Conservation (phyloP, 2,888 invertebrate genomes). For the Pimpla rufipes region DNA sequence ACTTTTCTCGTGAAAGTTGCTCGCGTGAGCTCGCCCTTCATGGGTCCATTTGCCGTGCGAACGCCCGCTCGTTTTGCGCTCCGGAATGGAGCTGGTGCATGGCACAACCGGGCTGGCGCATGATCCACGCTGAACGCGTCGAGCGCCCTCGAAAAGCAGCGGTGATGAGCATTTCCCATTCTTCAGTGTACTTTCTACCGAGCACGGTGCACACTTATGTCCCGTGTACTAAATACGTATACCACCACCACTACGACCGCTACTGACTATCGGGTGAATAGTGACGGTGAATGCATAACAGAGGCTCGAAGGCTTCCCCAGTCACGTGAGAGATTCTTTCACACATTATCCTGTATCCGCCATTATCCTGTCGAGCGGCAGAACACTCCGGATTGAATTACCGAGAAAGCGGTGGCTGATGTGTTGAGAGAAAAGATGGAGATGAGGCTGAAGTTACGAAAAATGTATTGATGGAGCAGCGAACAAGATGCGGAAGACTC, state of each 20-base stretch:
- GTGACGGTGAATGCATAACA: not conserved
- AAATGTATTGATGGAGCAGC: too few species aligned
- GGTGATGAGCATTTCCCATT: constrained; percentile 47
- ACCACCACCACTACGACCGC: not conserved
- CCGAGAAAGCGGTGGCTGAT: too few species aligned
- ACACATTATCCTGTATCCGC: not conserved
- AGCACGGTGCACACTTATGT: not conserved
- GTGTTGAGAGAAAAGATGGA: too few species aligned
- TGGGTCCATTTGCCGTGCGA: constrained; percentile 33
- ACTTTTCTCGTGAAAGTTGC: not conserved
- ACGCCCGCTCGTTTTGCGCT: constrained; percentile 3
- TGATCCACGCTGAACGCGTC: constrained; percentile 37
- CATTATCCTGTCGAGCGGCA: constrained; percentile 40
- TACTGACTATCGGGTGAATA: not conserved
- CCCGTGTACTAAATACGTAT: not conserved
- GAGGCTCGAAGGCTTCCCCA: constrained; percentile 31
- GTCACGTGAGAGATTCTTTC: constrained; percentile 64
- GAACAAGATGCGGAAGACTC: too few species aligned
- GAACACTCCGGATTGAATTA: too few species aligned
- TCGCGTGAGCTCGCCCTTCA: constrained; percentile 20
- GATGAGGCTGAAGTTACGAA: too few species aligned
- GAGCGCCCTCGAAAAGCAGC: not conserved
- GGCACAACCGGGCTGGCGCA: constrained; percentile 17
- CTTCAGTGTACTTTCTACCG: constrained; percentile 21
- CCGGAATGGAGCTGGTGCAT: not conserved